Percentiles rank a stretch among this genome's conserved stretches.
Evolutionary conservation across 2,888 invertebrate species (phyloP).

Genomic region (Nephrotoma appendiculata): DNA sequence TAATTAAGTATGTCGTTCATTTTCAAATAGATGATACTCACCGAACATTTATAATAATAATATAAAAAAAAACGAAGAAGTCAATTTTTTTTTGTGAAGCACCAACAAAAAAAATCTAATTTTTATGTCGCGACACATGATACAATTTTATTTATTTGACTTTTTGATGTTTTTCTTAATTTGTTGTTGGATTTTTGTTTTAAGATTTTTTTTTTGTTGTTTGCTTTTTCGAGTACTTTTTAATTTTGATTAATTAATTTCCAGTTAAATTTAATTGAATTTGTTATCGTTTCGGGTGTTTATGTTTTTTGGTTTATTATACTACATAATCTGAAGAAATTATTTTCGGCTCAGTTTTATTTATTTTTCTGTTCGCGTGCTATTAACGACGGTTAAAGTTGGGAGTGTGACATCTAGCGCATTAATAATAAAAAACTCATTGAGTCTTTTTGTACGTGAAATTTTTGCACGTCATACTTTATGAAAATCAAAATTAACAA

Average conservation of each 20-base stretch:
- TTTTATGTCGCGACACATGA: neutral
- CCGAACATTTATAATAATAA: neutral
- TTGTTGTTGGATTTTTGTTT: neutral
- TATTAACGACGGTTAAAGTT: too few relatives aligned
- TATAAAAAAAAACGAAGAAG: neutral
- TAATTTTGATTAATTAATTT: neutral
- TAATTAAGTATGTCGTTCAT: neutral
- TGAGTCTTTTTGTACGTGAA: too few relatives aligned
- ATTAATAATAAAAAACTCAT: too few relatives aligned
- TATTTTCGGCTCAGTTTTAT: neutral
- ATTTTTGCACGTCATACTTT: too few relatives aligned
- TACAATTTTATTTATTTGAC: neutral
- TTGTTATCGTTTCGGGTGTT: neutral
- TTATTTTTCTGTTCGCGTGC: neutral
- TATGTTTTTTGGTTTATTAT: neutral
- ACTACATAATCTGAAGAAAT: neutral
- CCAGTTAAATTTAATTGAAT: neutral
- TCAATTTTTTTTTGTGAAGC: neutral
- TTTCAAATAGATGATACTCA: neutral
- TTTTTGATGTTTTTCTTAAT: neutral
- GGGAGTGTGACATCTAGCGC: too few relatives aligned
- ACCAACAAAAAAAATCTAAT: neutral
- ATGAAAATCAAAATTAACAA: too few relatives aligned
- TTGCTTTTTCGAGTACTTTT: neutral
- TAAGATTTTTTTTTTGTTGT: neutral